Evolutionary conservation across 2,797 vertebrate genomes (phyloP).

Genomic region (Bufotes viridis): DNA sequence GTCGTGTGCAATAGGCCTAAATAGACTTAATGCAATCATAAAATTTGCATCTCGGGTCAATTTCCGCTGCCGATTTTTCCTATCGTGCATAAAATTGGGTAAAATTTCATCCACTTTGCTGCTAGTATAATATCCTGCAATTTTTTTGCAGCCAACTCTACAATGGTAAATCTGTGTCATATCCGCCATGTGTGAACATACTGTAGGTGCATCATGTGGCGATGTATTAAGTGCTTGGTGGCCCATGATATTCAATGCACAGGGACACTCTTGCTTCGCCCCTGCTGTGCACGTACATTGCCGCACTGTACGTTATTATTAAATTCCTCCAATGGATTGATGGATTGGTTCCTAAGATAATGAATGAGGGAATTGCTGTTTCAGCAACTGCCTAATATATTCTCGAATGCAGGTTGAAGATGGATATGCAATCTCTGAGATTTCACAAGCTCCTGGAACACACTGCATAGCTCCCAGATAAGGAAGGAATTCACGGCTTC

Average conservation of each 20-base stretch:
- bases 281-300: background rate
- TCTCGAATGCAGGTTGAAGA: background rate
- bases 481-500: slow-evolving; percentile 9
- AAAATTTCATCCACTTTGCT: no score
- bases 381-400: background rate
- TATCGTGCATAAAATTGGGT: no score
- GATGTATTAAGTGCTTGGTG: background rate
- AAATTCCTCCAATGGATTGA: background rate
- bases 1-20: no score
- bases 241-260: background rate
- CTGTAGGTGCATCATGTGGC: no score
- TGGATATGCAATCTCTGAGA: background rate
- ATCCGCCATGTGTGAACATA: no score
- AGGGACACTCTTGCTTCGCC: background rate
- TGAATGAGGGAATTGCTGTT: background rate
- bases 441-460: background rate
- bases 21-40: no score
- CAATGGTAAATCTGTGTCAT: no score
- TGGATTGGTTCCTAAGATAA: background rate
- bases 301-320: background rate
- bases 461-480: background rate
- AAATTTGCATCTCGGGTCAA: no score
- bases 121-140: no score
- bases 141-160: no score
- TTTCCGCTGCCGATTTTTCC: no score